phyloP scores from a whole-genome alignment of 35 echinoderm and acorn worm species.

The Ophiothrix spiculata region DNA sequence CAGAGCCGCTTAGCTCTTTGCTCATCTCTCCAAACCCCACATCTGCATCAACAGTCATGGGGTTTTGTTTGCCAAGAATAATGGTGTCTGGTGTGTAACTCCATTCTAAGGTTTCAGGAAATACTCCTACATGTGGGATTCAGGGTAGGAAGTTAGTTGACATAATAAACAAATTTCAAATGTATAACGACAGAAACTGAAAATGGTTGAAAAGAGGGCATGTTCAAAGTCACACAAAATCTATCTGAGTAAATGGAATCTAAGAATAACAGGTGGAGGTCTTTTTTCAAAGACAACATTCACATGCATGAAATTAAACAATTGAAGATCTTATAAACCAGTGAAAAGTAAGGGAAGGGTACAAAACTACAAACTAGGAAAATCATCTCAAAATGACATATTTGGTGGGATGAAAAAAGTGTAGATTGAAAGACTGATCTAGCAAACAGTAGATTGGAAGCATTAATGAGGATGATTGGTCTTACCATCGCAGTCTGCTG shows the following conservation, averaged over 20 bases:
- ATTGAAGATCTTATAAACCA: no score
- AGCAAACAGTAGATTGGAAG: neutral
- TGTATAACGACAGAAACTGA: no score
- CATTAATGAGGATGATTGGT: neutral
- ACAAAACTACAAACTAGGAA: no score
- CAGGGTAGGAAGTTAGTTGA: neutral
- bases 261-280: neutral
- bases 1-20: constrained; percentile 32
- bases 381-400: no score
- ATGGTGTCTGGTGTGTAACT: neutral
- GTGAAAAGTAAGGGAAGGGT: no score
- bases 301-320: no score
- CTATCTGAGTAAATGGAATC: neutral
- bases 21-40: constrained; percentile 58
- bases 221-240: neutral
- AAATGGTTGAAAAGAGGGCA: no score
- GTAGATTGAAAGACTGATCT: neutral
- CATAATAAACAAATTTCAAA: no score
- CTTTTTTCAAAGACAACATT: no score
- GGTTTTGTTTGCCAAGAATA: constrained; percentile 41
- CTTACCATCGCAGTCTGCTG: constrained; percentile 77
- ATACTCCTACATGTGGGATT: constrained; percentile 3
- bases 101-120: constrained; percentile 5
- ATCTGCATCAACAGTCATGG: constrained; percentile 56
- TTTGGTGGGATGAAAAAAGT: neutral